Conservation (phyloP, 2,888 invertebrate genomes). For the Stramonita haemastoma region DNA sequence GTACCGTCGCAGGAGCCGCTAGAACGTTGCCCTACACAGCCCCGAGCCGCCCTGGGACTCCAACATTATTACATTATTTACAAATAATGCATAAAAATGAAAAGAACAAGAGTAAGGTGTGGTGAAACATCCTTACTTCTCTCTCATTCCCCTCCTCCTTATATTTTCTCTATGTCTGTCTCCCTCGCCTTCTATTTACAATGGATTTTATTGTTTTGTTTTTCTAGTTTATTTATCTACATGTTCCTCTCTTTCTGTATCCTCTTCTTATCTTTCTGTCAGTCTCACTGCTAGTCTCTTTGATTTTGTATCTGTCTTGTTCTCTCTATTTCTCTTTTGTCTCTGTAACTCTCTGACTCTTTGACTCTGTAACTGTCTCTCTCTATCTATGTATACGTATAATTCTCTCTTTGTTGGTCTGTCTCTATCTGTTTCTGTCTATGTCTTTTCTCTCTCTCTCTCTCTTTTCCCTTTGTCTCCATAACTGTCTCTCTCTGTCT, state of each 20-base stretch:
- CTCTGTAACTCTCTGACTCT: background rate
- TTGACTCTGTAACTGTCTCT: background rate
- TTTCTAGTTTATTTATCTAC: background rate
- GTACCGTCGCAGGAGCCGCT: too few relatives aligned
- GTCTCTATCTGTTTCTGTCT: background rate
- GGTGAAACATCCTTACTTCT: too few relatives aligned
- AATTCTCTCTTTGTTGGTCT: background rate
- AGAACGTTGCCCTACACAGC: too few relatives aligned
- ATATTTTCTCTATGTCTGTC: background rate
- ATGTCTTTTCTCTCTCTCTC: background rate
- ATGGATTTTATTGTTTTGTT: conserved; percentile 30
- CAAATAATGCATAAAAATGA: too few relatives aligned
- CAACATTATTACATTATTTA: too few relatives aligned
- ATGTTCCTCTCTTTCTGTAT: background rate
- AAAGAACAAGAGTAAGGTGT: too few relatives aligned
- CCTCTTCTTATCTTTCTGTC: too few relatives aligned
- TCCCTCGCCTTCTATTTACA: background rate
- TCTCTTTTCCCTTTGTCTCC: conserved; percentile 21
- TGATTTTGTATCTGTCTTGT: too few relatives aligned
- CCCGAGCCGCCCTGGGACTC: too few relatives aligned
- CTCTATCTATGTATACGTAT: background rate
- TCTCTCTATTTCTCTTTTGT: background rate
- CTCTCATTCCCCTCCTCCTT: too few relatives aligned
- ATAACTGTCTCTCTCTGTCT: background rate
- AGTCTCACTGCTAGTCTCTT: too few relatives aligned